A percentile compares a stretch with the other conserved stretches of the same genome.
phyloP scores from a whole-genome alignment of 2,797 vertebrate species.

The Monodelphis domestica region DNA sequence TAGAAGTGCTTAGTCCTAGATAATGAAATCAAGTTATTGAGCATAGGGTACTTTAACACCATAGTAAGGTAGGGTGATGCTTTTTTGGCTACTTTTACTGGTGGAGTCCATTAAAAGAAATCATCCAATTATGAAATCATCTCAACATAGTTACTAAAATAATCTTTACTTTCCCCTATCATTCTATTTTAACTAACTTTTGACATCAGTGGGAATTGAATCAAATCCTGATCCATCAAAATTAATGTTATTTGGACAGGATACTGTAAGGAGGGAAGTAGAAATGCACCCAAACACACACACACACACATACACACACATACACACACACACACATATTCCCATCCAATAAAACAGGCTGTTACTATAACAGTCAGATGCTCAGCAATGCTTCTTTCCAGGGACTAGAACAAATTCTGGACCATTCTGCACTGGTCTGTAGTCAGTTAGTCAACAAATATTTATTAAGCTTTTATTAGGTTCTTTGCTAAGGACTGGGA shows the following conservation, averaged over 20 bases:
- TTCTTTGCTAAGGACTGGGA: too few species aligned
- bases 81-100: not conserved
- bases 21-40: not conserved
- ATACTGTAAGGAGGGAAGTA: not conserved
- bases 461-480: too few species aligned
- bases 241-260: not conserved
- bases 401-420: not conserved
- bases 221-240: not conserved
- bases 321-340: not conserved
- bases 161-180: not conserved
- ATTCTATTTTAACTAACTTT: not conserved
- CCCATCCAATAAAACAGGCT: not conserved
- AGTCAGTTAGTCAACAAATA: not conserved
- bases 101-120: not conserved
- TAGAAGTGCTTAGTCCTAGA: not conserved
- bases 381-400: not conserved
- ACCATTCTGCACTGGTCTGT: not conserved
- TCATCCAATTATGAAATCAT: not conserved
- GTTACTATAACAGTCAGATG: not conserved
- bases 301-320: not conserved
- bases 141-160: not conserved
- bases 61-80: not conserved
- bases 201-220: not conserved
- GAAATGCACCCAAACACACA: not conserved
- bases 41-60: not conserved